phyloP scores from a whole-genome alignment of 2,888 invertebrate species.

The Nipponacmea schrenckii region DNA sequence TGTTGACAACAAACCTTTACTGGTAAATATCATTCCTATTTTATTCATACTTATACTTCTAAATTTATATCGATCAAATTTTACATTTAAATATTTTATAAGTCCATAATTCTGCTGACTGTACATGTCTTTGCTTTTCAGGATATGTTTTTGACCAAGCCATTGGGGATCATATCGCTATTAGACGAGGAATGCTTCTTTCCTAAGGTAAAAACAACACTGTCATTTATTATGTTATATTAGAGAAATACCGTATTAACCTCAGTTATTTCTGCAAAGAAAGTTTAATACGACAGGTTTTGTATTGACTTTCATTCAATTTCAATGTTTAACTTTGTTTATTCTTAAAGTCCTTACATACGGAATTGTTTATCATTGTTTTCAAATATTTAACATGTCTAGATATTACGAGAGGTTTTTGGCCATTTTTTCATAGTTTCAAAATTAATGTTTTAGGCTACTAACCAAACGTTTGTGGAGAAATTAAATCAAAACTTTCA shows the following conservation, averaged over 20 bases:
- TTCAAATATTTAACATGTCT: too few relatives aligned
- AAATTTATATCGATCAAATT: neutral
- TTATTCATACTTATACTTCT: neutral
- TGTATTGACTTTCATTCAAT: too few relatives aligned
- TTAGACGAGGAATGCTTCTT: constrained; percentile 64
- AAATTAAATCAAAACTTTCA: constrained; percentile 59
- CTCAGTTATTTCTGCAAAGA: too few relatives aligned
- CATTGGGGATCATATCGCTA: constrained; percentile 61
- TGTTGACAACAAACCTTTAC: constrained; percentile 64
- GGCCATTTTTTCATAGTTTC: too few relatives aligned
- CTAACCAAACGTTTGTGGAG: constrained; percentile 57
- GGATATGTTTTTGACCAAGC: constrained; percentile 62
- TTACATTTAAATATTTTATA: neutral
- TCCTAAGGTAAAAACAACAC: constrained; percentile 52
- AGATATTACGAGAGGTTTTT: too few relatives aligned
- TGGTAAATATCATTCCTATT: constrained; percentile 40
- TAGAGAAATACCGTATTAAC: too few relatives aligned
- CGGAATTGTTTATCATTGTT: too few relatives aligned
- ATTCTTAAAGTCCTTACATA: too few relatives aligned
- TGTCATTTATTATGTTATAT: too few relatives aligned
- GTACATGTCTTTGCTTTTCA: constrained; percentile 29
- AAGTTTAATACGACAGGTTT: too few relatives aligned
- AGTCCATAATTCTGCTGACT: neutral
- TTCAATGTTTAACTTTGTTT: too few relatives aligned
- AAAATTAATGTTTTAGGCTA: constrained; percentile 42